Evolutionary conservation across 2,888 invertebrate genomes (phyloP).

Genomic region (Drosophila sordidapex): DNA sequence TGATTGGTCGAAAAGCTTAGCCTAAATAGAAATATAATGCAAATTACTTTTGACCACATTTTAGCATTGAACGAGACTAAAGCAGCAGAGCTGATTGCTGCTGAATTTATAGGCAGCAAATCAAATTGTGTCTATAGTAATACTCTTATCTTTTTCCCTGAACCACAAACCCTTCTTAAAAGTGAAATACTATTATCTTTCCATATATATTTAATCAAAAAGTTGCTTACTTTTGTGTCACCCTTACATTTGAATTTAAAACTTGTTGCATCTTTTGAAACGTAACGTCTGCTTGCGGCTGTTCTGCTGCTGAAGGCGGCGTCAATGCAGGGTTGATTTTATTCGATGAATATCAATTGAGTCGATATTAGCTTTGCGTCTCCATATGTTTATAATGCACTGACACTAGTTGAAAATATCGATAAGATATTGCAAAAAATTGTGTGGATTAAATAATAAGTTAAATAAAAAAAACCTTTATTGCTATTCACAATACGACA

Average conservation of each 20-base stretch:
- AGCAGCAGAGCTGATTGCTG: neutral
- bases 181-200: neutral
- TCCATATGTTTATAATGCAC: neutral
- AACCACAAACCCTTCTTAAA: neutral
- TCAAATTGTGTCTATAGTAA: no score
- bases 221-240: no score
- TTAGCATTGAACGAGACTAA: neutral
- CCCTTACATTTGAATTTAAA: neutral
- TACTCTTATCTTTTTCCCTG: neutral
- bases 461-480: neutral
- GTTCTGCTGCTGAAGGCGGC: neutral
- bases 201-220: neutral
- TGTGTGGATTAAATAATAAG: neutral
- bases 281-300: neutral
- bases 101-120: neutral
- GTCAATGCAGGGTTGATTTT: neutral
- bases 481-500: neutral
- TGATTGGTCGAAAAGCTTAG: neutral
- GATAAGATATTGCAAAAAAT: neutral
- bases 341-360: conserved; percentile 22
- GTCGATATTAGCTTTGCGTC: neutral
- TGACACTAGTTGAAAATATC: conserved; percentile 25
- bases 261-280: neutral
- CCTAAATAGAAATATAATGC: neutral
- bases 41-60: neutral